phyloP scores from a whole-genome alignment of 2,797 vertebrate species.

The Sebastes taczanowskii region DNA sequence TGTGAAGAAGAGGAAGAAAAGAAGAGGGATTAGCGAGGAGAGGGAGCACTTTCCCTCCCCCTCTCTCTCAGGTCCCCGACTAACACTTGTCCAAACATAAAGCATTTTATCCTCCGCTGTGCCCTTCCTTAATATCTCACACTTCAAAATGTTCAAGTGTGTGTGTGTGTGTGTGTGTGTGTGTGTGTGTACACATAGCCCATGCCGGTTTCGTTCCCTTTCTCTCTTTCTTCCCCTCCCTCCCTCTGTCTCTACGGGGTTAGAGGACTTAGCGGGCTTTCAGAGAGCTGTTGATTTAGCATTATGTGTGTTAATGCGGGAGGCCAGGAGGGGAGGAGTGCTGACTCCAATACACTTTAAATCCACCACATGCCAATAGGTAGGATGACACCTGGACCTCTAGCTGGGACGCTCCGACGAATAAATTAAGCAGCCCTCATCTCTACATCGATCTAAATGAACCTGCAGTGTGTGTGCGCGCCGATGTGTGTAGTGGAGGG shows the following conservation, averaged over 20 bases:
- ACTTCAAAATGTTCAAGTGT: constrained; percentile 38
- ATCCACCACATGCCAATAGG: constrained; percentile 76
- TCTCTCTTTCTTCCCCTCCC: constrained; percentile 11
- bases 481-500: constrained; percentile 2
- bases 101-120: constrained; percentile 60
- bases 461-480: constrained; percentile 3
- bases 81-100: constrained; percentile 67
- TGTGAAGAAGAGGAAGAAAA: constrained; percentile 30
- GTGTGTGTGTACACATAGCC: background rate
- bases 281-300: constrained; percentile 73
- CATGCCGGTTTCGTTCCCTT: constrained; percentile 15
- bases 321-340: constrained; percentile 54
- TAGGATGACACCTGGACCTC: constrained; percentile 72
- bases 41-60: constrained; percentile 32
- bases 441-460: constrained; percentile 58
- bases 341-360: constrained; percentile 75
- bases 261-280: constrained; percentile 58
- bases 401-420: constrained; percentile 51
- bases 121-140: constrained; percentile 45
- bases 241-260: constrained; percentile 43
- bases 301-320: constrained; percentile 70
- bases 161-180: background rate
- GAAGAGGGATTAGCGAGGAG: constrained; percentile 54
- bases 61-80: constrained; percentile 51
- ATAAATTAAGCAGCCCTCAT: constrained; percentile 71